These are phyloP conservation scores for Lutraria rhynchaena DNA, from an alignment of 1,140 invertebrate genomes.

Conservation along the genomic window DNA sequence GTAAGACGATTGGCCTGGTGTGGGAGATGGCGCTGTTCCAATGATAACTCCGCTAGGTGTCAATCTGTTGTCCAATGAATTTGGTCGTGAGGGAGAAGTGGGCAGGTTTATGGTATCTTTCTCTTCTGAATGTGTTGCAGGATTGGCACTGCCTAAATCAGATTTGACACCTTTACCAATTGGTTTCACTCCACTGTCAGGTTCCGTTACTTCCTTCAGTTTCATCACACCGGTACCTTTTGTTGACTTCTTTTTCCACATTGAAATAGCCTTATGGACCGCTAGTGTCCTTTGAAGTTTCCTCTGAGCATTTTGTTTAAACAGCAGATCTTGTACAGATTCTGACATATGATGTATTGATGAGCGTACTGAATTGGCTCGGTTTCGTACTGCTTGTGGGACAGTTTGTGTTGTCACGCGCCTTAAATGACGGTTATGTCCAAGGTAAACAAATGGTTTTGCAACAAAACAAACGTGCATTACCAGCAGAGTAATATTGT, in stretches of 20 bases:
- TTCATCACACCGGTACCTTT: slow-evolving; percentile 8
- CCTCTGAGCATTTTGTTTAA: slow-evolving; percentile 5
- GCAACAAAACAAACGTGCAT: slow-evolving; percentile 37
- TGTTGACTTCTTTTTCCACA: slow-evolving; percentile 27
- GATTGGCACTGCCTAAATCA: no score
- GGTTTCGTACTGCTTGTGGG: slow-evolving; percentile 19
- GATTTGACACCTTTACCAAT: no score
- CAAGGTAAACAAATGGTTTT: slow-evolving; percentile 38
- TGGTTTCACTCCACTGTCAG: no score
- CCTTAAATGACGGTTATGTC: slow-evolving; percentile 42
- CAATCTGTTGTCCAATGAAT: background rate
- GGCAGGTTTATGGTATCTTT: background rate
- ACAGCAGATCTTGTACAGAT: slow-evolving; percentile 38
- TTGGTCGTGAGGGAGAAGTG: background rate
- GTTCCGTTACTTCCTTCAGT: slow-evolving; percentile 11
- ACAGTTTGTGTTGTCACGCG: slow-evolving; percentile 31
- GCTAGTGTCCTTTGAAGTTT: slow-evolving; percentile 16
- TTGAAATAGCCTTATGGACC: slow-evolving; percentile 31
- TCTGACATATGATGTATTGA: slow-evolving; percentile 19
- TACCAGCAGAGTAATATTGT: slow-evolving; percentile 1
- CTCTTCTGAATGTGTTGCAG: background rate
- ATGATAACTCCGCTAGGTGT: slow-evolving; percentile 4
- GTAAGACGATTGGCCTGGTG: background rate
- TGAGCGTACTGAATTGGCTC: slow-evolving; percentile 4
- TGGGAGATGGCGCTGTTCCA: background rate